Base-by-base conservation (phyloP, 2,797 vertebrate species). In the Labeo calbasu region DNA sequence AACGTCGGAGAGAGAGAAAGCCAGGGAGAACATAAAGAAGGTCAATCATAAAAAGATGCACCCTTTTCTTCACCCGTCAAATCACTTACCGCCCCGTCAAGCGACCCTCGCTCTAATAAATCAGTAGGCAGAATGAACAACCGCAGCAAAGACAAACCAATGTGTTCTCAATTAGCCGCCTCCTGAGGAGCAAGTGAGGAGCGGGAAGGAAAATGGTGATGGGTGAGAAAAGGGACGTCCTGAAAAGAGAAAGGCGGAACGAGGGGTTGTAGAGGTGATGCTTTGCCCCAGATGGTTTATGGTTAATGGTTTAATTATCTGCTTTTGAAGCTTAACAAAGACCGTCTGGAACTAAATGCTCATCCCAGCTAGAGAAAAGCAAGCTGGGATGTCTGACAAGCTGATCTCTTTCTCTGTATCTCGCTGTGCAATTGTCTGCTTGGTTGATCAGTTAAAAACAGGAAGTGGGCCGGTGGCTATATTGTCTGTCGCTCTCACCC, bases 111-210 rank as follows among this genome's bases (percentile, higher is more conserved):
- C 55, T 50, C 40, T 28, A 81, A 84, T 69, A 79, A 82, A 86
- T 78, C 84, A 68, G 82, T 32, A 19, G 11, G 50, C 70, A 73
- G 70, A 73, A 43, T 73, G 75, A 72, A 76, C 36, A 46, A 69
- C 83, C 57, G 23, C 65, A 68, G 78, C 61, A 71, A 83, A 79
- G 68, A 87, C 32, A 82, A 79, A 53, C 32, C 72, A 86, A 86
- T 88, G 82, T 86, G 87, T 84, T 88, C 68, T 79, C 84, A 88
- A 86, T 88, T 86, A 88, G 40, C 77, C 2, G 32, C 51, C 81
- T 76, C 81, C 70, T 13, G 61, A 83, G 13, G 59, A 68, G 85
- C 69, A 68, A 59, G 21, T 7, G 9, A 8, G 70, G 3, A 40
- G 40, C 55, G 59, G 36, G 17, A 68, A 59, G 76, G 25, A 83